Base-by-base conservation (phyloP, 2,888 invertebrate genomes). In the Synanthedon vespiformis region DNA sequence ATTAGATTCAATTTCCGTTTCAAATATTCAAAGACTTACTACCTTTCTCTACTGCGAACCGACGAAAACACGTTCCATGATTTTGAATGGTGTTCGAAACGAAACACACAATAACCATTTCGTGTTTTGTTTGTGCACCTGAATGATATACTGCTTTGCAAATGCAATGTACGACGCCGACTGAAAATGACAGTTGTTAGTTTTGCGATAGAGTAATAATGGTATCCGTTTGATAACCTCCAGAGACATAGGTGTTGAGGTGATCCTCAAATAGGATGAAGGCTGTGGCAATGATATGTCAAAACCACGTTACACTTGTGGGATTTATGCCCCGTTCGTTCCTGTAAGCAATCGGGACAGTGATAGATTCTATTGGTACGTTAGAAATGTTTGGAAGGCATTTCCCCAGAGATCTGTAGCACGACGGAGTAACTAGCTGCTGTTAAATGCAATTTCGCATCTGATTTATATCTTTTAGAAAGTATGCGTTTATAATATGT, bases 301-400 rank as follows among this genome's bases (percentile, higher is more conserved):
- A 86, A 80, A 86, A 84, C 72, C 72, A 74, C 72, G 79, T 81
- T 79, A 76, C 77, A 75, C 81, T 77, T 78, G 73, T 75, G 81
- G 83, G 83, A 83, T 75, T 80, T 74, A 72, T 74, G 74, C 72
- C 44, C 68, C 71, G 69, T 65, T 67, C 50, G 54, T 70, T 74
- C 69, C 64, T 67, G 70, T 65, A 64, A 73, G 74, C 70, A 71
- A 76, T 72, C 69, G 67, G 63, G 81, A 81, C 80, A 76, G 67
- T 83, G 85, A 84, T 81, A 80, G 80, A 84, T 84, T 74, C 73
- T 64, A 49, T 40, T 27, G 52, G 11, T 18, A 12, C 49, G 50
- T 22, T 47, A 44, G 53, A 51, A 51, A 51, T 16, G 53, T 40
- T 40, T 44, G 44, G 34, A 48, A 51, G 40, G 13, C 14, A 48